Evolutionary conservation across 1,140 invertebrate genomes (phyloP).

Genomic region (Anadara kagoshimensis): DNA sequence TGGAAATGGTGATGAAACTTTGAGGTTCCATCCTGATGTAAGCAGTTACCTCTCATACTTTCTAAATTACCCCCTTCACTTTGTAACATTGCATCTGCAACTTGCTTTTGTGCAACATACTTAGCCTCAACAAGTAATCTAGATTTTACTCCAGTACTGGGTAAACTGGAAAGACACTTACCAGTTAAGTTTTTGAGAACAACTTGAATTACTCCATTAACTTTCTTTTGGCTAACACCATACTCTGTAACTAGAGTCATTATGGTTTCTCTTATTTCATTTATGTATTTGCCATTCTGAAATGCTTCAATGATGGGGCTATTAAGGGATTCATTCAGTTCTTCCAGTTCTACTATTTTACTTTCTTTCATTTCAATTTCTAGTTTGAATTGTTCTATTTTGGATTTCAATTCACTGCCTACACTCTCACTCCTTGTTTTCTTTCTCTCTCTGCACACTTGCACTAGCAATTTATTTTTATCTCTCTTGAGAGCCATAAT

Average conservation of each 20-base stretch:
- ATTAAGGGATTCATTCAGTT: not conserved
- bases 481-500: constrained; percentile 1
- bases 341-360: constrained; percentile 21
- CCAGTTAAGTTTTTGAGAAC: constrained; percentile 36
- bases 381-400: constrained; percentile 18
- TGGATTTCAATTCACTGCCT: not conserved
- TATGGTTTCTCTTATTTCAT: constrained; percentile 28
- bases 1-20: no score
- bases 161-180: constrained; percentile 21
- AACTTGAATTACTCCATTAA: constrained; percentile 22
- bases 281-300: constrained; percentile 22
- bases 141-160: constrained; percentile 24
- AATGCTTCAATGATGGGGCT: not conserved
- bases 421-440: not conserved
- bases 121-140: constrained; percentile 21
- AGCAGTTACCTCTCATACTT: no score
- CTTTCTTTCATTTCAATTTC: constrained; percentile 7
- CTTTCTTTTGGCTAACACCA: constrained; percentile 27
- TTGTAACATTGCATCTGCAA: constrained; percentile 18
- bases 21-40: no score
- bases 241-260: constrained; percentile 30
- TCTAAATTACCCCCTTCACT: not conserved
- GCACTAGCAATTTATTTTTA: constrained; percentile 15
- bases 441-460: constrained; percentile 13
- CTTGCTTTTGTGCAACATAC: constrained; percentile 17